Evolutionary conservation across 2,797 vertebrate species (phyloP).

Genomic region (Diplodus sargus): DNA sequence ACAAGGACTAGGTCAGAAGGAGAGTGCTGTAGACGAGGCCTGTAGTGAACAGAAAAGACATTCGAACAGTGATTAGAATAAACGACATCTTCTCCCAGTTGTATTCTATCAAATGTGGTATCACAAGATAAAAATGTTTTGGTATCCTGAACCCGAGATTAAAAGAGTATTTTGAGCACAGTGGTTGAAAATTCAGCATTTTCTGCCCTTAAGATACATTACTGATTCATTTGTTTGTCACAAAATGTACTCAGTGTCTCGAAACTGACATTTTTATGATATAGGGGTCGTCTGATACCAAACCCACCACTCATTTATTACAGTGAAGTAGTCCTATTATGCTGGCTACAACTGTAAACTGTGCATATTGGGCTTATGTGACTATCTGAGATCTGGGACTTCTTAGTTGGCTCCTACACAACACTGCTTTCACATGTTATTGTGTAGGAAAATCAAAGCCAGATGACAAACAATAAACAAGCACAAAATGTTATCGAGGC

Average conservation of each 20-base stretch:
- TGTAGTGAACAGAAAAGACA: not conserved
- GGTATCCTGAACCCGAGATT: not conserved
- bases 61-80: too few relatives aligned
- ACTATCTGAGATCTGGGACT: slow-evolving; percentile 18
- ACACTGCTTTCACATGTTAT: slow-evolving; percentile 13
- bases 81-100: not conserved
- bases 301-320: slow-evolving; percentile 4
- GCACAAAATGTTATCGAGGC: slow-evolving; percentile 34
- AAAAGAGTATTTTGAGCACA: slow-evolving; percentile 5
- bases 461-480: slow-evolving; percentile 52
- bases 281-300: not conserved
- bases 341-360: slow-evolving; percentile 9
- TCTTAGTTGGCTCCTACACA: slow-evolving; percentile 17
- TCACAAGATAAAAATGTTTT: slow-evolving; percentile 15
- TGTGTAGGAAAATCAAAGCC: slow-evolving; percentile 42
- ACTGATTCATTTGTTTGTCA: not conserved
- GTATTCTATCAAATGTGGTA: not conserved
- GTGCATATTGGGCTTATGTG: not conserved
- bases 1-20: slow-evolving; percentile 2
- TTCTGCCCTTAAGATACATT: not conserved
- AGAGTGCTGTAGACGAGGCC: not conserved
- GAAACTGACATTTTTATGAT: slow-evolving; percentile 18
- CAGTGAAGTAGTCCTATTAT: slow-evolving; percentile 7
- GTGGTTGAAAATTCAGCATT: not conserved
- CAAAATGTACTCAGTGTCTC: slow-evolving; percentile 1